Base-by-base conservation (phyloP, 2,797 vertebrate genomes). In the Cyclopterus lumpus region DNA sequence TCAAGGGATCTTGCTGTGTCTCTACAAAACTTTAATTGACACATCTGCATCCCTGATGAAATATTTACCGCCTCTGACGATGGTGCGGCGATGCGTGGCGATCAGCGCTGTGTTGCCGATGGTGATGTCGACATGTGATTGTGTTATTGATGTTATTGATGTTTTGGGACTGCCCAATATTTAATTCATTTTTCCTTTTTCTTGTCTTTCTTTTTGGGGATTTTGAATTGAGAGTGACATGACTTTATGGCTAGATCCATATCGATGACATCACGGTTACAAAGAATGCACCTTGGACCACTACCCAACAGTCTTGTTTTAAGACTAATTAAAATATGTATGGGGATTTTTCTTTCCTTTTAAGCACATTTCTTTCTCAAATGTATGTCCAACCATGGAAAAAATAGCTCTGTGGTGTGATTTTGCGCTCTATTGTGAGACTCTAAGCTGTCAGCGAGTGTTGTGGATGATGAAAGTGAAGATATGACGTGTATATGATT, bases 31-130 rank as follows among this genome's bases (percentile, higher is more conserved):
- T 94, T 93, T 94, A 94, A 94, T 93, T 94, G 93, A 94, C 93
- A 94, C 92, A 94, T 94, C 93, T 92, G 93, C 90, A 94, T 93
- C 90, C 80, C 89, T 93, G 91, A 94, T 93, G 90, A 91, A 94
- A 93, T 93, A 92, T 94, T 93, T 91, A 93, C 89, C 38, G 86
- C 88, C 90, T 89, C 87, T 82, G 88, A 86, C 76, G 84, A 83
- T 75, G 87, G 87, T 44, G 87, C 82, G 69, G 67, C 48, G 81
- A 88, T 60, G 88, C 81, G 72, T 91, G 85, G 86, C 83, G 77
- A 87, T 87, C 80, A 72, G 3, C 63, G 57, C 89, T 87, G 88
- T 61, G 85, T 85, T 77, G 90, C 91, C 89, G 65, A 81, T 68
- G 88, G 92, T 90, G 89, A 91, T 87, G 87, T 85, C 80, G 55